Conservation (phyloP, 2,888 invertebrate species). For the Calameuta filiformis region DNA sequence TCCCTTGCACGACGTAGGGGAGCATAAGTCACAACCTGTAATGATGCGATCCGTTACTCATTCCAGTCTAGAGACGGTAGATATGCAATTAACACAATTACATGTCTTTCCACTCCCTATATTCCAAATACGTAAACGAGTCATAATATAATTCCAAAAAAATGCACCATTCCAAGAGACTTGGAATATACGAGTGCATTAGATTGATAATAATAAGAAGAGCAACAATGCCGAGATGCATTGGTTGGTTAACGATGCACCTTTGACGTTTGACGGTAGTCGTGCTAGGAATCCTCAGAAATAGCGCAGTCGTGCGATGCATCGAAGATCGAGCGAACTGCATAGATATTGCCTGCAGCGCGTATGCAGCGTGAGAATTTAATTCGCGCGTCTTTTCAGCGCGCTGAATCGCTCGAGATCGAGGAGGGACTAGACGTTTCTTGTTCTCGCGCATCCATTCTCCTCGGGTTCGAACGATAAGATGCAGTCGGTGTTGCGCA, state of each 20-base stretch:
- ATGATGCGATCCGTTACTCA: neutral
- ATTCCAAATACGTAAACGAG: neutral
- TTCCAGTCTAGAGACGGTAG: neutral
- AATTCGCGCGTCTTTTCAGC: constrained; percentile 24
- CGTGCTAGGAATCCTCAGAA: neutral
- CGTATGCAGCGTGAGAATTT: constrained; percentile 44
- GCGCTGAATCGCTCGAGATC: constrained; percentile 34
- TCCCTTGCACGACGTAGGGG: neutral
- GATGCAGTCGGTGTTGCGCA: neutral
- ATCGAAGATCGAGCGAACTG: neutral
- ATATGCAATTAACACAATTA: neutral
- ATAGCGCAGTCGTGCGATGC: neutral
- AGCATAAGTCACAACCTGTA: neutral
- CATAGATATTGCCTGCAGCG: neutral
- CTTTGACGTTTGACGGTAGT: neutral
- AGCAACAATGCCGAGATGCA: neutral
- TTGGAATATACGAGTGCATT: neutral
- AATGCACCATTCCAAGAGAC: neutral
- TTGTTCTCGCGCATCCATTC: constrained; percentile 33
- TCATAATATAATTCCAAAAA: neutral
- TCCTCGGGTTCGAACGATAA: neutral
- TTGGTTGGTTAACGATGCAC: neutral
- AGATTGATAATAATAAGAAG: neutral
- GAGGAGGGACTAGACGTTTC: neutral
- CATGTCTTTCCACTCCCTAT: neutral